Evolutionary conservation across 2,888 invertebrate genomes (phyloP), one percentile per base, ranked within the genome.

Genomic region (Brassicogethes aeneus): DNA sequence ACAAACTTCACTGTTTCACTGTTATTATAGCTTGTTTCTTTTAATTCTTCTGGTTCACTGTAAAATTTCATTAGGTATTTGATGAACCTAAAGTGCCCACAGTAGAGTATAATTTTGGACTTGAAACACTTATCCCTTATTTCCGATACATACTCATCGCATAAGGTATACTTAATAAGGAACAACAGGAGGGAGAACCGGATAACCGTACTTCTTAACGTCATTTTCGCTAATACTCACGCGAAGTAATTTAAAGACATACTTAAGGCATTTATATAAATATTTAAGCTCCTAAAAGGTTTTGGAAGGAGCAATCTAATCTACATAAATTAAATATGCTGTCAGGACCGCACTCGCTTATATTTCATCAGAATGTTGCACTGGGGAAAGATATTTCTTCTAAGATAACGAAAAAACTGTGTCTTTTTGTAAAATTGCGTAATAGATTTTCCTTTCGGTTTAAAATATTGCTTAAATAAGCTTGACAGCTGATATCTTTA

Each of bases 91-190:
- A 10, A 32, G 8, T 32, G 32, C 3, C 32, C 32, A 12, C 32
- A 32, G 12, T 32, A 32, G 14, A 32, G 3, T 5, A 32, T 7
- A 8, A 32, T 3, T 12, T 32, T 32, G 3, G 10, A 8, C 14
- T 32, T 32, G 32, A 10, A 32, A 32, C 32, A 32, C 12, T 32
- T 32, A 13, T 32, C 32, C 12, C 14, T 5, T 32, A 32, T 13
- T 32, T 32, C 32, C 3, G 5, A 7, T 3, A 32, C 32, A 13
- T 32, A 32, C 5, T 10, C 32, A 12, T 32, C 32, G 8, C 8
- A 32, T 32, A 5, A 5, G 3, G 12, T 13, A 12, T 8, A 3
- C 12, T 32, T 12, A 5, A 32, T 32, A 32, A 23, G 23, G 23
- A 23, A 10, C 23, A 23, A 23, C 23, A 23, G 23, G 5, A 7